phyloP scores from a whole-genome alignment of 2,797 vertebrate genomes.

The Hydrophis major region DNA sequence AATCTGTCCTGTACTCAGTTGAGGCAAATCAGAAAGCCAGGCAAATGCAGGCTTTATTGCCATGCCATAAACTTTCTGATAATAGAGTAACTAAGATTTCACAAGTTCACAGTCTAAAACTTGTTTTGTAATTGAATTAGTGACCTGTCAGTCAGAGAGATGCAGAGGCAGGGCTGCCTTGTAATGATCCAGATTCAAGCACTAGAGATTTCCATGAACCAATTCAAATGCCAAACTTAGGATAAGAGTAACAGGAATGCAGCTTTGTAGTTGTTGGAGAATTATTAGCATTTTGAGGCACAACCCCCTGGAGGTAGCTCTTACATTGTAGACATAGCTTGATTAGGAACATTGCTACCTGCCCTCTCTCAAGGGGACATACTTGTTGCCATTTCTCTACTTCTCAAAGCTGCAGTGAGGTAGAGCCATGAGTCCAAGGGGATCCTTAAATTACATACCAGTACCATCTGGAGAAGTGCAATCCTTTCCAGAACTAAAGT shows the following conservation, averaged over 20 bases:
- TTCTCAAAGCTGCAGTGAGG: background rate
- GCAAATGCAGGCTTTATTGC: background rate
- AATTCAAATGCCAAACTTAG: background rate
- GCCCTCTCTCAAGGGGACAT: background rate
- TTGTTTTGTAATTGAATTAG: background rate
- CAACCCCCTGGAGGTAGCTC: background rate
- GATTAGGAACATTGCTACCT: background rate
- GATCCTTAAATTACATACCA: background rate
- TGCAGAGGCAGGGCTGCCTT: background rate
- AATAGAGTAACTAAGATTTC: background rate
- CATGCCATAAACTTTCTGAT: background rate
- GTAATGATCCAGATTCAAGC: background rate
- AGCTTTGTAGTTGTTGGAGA: background rate
- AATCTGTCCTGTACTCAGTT: background rate
- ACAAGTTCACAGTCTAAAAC: background rate
- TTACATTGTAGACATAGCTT: background rate
- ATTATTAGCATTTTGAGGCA: background rate
- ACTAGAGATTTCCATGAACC: background rate
- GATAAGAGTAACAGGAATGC: background rate
- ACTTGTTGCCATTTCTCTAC: background rate
- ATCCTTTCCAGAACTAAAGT: background rate
- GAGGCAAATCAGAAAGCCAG: background rate
- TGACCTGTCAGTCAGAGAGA: background rate
- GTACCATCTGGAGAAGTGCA: background rate
- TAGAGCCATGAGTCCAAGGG: background rate